Percentiles rank a stretch among this genome's conserved stretches.
These are phyloP conservation scores for Acanthopagrus latus DNA, from an alignment of 2,797 vertebrate genomes.

Conservation along the genomic window DNA sequence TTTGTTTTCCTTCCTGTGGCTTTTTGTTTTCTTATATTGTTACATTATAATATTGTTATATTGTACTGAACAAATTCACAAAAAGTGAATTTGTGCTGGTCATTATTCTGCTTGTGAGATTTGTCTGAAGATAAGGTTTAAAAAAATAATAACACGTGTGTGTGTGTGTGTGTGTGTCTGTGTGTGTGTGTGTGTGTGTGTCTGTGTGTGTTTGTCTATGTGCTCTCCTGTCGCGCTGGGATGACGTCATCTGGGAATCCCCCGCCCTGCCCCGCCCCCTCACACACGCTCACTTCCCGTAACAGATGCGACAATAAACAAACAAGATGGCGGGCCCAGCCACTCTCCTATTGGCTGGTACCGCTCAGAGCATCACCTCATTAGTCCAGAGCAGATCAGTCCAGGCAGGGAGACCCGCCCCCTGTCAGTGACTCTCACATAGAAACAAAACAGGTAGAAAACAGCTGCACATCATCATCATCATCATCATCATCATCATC, in stretches of 20 bases:
- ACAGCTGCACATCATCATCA: neutral
- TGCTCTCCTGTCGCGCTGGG: constrained; percentile 14
- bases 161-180: too few relatives aligned
- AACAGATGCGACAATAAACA: constrained; percentile 46
- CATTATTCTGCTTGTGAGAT: too few relatives aligned
- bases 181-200: too few relatives aligned
- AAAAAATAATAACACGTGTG: too few relatives aligned
- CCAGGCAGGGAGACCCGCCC: neutral
- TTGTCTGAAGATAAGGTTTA: too few relatives aligned
- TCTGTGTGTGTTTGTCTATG: too few relatives aligned
- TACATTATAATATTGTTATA: too few relatives aligned
- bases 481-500: too few relatives aligned
- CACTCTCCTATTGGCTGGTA: constrained; percentile 20
- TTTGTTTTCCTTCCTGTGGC: too few relatives aligned
- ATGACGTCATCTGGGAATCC: constrained; percentile 76
- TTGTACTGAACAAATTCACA: too few relatives aligned
- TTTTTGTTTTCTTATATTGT: too few relatives aligned
- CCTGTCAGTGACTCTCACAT: neutral
- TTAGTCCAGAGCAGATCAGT: constrained; percentile 35
- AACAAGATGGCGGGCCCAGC: constrained; percentile 45
- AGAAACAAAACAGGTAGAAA: constrained; percentile 53
- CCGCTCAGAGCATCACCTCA: neutral
- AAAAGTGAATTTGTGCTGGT: too few relatives aligned
- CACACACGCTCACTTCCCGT: constrained; percentile 39
- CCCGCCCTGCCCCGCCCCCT: constrained; percentile 19